A percentile compares a stretch with the other conserved stretches of the same genome.
phyloP scores from a whole-genome alignment of 2,888 invertebrate genomes.

The Catocala sponsa region DNA sequence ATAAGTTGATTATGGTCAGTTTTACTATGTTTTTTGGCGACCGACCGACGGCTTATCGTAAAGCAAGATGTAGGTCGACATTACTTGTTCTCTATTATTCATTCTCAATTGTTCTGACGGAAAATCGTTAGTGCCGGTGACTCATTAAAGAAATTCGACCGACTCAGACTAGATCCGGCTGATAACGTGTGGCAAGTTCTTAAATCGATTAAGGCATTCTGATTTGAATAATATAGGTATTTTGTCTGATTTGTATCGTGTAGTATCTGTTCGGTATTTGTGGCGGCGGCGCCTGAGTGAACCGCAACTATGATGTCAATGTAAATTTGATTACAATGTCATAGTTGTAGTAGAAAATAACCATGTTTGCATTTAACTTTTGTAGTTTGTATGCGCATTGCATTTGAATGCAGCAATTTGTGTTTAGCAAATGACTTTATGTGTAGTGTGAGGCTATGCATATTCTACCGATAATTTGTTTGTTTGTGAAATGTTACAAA shows the following conservation, averaged over 20 bases:
- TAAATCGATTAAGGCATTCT: conserved; percentile 50
- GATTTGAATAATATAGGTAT: conserved; percentile 44
- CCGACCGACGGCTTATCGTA: conserved; percentile 37
- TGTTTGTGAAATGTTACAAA: no score
- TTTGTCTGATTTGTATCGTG: conserved; percentile 31
- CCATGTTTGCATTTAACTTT: conserved; percentile 1
- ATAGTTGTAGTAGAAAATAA: conserved; percentile 3
- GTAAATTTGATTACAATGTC: conserved; percentile 24
- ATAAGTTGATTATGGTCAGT: conserved; percentile 41
- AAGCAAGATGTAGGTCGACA: conserved; percentile 72
- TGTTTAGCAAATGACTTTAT: no score
- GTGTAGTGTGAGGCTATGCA: no score
- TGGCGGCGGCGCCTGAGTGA: conserved; percentile 46
- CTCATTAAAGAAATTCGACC: conserved; percentile 82
- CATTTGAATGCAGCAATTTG: no score
- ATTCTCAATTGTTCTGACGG: conserved; percentile 79
- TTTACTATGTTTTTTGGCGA: conserved; percentile 45
- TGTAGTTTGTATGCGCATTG: no score
- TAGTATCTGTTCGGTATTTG: conserved; percentile 22
- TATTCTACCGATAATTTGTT: no score
- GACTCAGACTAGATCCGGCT: conserved; percentile 45
- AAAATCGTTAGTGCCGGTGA: conserved; percentile 81
- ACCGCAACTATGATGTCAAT: conserved; percentile 22
- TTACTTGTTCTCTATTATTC: conserved; percentile 79
- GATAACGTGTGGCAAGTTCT: conserved; percentile 48